Evolutionary conservation across 2,888 invertebrate genomes (phyloP), one percentile per base, ranked within the genome.

Genomic region (Lochmaea crataegi): DNA sequence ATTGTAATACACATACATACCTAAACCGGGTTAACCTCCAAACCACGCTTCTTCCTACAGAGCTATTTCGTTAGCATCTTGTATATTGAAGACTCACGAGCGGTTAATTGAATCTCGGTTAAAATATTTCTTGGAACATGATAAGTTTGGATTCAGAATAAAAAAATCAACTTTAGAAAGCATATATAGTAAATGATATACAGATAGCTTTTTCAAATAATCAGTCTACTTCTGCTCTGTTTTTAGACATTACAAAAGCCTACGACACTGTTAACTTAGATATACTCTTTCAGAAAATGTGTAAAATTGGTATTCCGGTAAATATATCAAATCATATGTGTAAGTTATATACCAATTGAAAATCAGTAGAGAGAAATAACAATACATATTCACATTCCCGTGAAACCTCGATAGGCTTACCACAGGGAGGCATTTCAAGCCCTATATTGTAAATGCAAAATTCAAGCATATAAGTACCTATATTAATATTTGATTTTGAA

Each of bases 211-310:
- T 70, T 16, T 42, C 64, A 56, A 64, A 57, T 18, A 56, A 63
- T 7, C 16, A 64, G 5, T 53, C 53, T 9, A 53, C 38, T 2
- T 5, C 66, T 5, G 56, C 56, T 41, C 18, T 65, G n/a, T 71
- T 66, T 48, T n/a, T 71, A 14, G 65, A 71, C 16, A 66, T 71
- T 16, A 32, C 58, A 16, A 51, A 58, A 11, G 66, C 71, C n/a
- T 71, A 53, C 41, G 61, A 71, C 18, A 66, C 65, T 45, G 65
- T 71, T 10, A 60, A 48, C 12, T 32, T 71, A 48, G 0, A 65
- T 3, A 65, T 71, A 41, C 26, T 70, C 4, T 38, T 11, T 9
- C 38, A 16, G 16, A 64, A 70, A 70, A 22, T 70, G 41, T 12
- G 6, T 6, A 14, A 45, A 45, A 48, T 71, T n/a, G 58, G 65